Evolutionary conservation across 1,140 invertebrate genomes (phyloP).

Genomic region (Globodera ellingtonae): DNA sequence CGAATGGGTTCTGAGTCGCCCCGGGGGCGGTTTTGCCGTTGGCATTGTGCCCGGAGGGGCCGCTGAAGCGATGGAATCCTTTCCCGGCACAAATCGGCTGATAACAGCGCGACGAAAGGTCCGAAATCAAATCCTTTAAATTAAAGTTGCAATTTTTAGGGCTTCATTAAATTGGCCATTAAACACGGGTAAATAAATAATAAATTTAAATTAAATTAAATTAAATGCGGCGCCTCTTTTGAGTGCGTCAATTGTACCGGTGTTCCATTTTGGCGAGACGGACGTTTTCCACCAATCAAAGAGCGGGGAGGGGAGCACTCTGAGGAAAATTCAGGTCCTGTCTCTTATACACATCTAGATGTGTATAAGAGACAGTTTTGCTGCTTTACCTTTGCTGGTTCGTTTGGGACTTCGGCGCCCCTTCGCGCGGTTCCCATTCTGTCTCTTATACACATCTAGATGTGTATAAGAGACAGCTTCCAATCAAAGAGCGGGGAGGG

Average conservation of each 20-base stretch:
- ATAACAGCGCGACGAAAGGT: conserved; percentile 75
- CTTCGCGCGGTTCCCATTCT: conserved; percentile 2
- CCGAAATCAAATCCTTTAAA: not conserved
- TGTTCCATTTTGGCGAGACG: conserved; percentile 67
- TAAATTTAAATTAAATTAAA: not conserved
- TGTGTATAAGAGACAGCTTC: no score
- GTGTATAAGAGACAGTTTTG: no score
- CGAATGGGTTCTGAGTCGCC: conserved; percentile 66
- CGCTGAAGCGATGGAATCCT: conserved; percentile 66
- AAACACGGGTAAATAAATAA: conserved; percentile 22
- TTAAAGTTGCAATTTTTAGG: conserved; percentile 3
- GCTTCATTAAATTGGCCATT: conserved; percentile 21
- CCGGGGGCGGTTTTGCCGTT: conserved; percentile 35
- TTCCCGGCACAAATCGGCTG: conserved; percentile 73
- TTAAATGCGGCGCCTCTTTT: conserved; percentile 65
- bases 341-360: no score
- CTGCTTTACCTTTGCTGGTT: conserved; percentile 21
- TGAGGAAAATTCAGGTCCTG: conserved; percentile 14
- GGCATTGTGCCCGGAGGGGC: conserved; percentile 63
- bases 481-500: no score
- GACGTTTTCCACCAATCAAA: conserved; percentile 64
- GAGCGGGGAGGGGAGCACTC: conserved; percentile 13
- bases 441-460: no score
- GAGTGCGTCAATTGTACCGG: conserved; percentile 69
- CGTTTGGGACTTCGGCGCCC: conserved; percentile 1